Conservation (phyloP, 1,140 invertebrate species). For the Vanessa tameamea region DNA sequence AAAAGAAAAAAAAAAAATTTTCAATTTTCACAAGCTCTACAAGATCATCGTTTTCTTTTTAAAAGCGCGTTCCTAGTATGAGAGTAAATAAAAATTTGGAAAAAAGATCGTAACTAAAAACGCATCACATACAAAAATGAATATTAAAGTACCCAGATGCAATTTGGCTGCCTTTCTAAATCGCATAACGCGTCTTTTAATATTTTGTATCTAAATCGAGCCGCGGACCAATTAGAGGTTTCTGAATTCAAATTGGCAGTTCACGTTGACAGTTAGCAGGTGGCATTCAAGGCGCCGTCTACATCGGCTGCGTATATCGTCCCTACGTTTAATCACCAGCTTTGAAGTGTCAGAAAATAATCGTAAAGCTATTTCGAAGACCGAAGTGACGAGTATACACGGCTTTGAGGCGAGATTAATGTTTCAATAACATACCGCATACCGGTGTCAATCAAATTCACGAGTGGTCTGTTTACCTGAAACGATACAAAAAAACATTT, state of each 20-base stretch:
- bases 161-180: neutral
- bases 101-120: too few species aligned
- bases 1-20: neutral
- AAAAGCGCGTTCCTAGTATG: too few species aligned
- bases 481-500: slow-evolving; percentile 36
- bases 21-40: too few species aligned
- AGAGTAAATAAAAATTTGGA: too few species aligned
- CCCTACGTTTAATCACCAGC: slow-evolving; percentile 65
- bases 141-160: neutral
- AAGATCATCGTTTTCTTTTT: too few species aligned
- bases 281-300: slow-evolving; percentile 41
- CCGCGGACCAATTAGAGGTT: slow-evolving; percentile 64
- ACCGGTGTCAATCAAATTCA: slow-evolving; percentile 40
- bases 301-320: slow-evolving; percentile 30
- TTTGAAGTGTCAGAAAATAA: slow-evolving; percentile 75
- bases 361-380: slow-evolving; percentile 62
- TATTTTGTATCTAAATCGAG: slow-evolving; percentile 55
- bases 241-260: slow-evolving; percentile 71
- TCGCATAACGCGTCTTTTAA: slow-evolving; percentile 38
- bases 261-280: slow-evolving; percentile 68
- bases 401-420: slow-evolving; percentile 51
- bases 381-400: slow-evolving; percentile 44
- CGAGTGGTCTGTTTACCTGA: slow-evolving; percentile 38
- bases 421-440: slow-evolving; percentile 63
- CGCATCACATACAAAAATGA: too few species aligned